Base-by-base conservation (phyloP, 2,113 vertebrate species). In the Spheniscus mendiculus region DNA sequence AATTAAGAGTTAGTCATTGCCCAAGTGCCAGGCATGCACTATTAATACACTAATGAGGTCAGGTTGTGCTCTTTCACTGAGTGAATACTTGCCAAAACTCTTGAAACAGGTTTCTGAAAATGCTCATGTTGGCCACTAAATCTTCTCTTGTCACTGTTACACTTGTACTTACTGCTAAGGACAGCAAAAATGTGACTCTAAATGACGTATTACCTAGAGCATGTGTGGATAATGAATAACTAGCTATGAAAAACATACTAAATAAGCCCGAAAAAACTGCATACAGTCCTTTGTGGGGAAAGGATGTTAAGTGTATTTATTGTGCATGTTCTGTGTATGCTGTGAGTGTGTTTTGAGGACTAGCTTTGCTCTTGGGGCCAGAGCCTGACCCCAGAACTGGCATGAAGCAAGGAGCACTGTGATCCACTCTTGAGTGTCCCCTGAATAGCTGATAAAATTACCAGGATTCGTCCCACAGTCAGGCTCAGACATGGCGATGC, bases 11-110 rank as follows among this genome's bases (percentile, higher is more conserved):
- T 89, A 70, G 79, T 90, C 93, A 78, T 62, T 86, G 90, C 92
- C 86, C 79, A 12, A 73, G 92, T 89, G 79, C 93, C 50, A 77
- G 88, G 67, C 85, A 15, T 10, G 18, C 88, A 74, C 95, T 97
- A 96, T 95, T 96, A 96, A 94, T 97, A 93, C 88, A 52, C 71
- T 78, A 79, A 71, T 95, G 94, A 93, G 89, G 82, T 96, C 91
- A 89, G 88, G 88, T 92, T 93, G 76, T 95, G 80, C 59, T 92
- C 74, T 72, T 85, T 67, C 26, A 11, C 79, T 29, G 78, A 12
- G 71, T 17, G 71, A 90, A 50, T 90, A 62, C 85, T 96, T 92
- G 95, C 93, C 93, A 94, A 55, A 94, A 83, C 85, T 89, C 70
- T 45, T 50, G 67, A 88, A 94, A 73, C 40, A 55, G 83, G 81